phyloP scores from a whole-genome alignment of 2,888 invertebrate genomes.

The Cosmopolites sordidus region DNA sequence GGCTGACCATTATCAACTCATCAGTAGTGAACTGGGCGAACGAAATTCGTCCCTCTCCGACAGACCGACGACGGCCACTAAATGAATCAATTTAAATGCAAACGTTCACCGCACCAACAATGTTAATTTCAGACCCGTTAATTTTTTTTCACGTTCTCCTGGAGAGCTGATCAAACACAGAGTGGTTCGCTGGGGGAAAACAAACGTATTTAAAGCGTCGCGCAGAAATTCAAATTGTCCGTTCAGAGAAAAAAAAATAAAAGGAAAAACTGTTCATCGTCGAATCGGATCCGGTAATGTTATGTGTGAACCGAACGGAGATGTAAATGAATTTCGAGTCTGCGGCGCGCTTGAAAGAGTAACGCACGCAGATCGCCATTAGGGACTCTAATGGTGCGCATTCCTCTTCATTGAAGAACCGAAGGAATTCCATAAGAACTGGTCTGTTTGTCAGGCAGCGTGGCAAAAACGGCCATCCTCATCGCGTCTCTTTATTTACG shows the following conservation, averaged over 20 bases:
- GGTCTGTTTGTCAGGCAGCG: slow-evolving; percentile 27
- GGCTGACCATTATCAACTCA: neutral
- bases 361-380: slow-evolving; percentile 39
- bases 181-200: neutral
- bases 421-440: slow-evolving; percentile 40
- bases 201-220: slow-evolving; percentile 6
- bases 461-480: slow-evolving; percentile 28
- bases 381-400: slow-evolving; percentile 37
- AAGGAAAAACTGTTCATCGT: too few relatives aligned
- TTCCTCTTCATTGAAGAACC: slow-evolving; percentile 41
- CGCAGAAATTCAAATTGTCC: slow-evolving; percentile 7
- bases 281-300: slow-evolving; percentile 32
- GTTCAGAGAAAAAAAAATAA: neutral
- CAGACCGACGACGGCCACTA: neutral
- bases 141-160: slow-evolving; percentile 1
- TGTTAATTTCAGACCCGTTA: slow-evolving; percentile 4
- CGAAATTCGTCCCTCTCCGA: neutral
- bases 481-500: slow-evolving; percentile 25
- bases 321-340: slow-evolving; percentile 38
- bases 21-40: neutral
- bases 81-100: slow-evolving; percentile 10
- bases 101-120: slow-evolving; percentile 1
- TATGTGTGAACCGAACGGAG: slow-evolving; percentile 39
- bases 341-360: slow-evolving; percentile 39
- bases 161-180: slow-evolving; percentile 4